A percentile compares a stretch with the other conserved stretches of the same genome.
Conservation (phyloP, 1,140 invertebrate genomes). For the Gryon sp. region DNA sequence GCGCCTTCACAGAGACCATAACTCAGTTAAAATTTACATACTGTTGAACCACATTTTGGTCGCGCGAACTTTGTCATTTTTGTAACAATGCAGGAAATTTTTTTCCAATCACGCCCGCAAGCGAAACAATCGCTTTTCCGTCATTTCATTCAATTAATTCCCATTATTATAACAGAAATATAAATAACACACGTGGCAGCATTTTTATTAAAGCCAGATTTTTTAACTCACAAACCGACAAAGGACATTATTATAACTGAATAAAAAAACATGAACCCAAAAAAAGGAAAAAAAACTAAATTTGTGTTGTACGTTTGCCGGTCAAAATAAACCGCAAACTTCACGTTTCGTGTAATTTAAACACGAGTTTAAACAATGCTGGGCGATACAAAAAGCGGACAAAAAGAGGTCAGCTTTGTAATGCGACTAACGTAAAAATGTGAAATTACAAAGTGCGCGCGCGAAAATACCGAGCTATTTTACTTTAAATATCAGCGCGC, state of each 20-base stretch:
- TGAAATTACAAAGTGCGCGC: constrained; percentile 54
- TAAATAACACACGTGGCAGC: constrained; percentile 16
- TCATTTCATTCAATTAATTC: constrained; percentile 41
- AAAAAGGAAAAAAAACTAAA: background rate
- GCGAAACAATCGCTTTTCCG: background rate
- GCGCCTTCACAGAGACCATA: constrained; percentile 42
- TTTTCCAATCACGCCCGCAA: constrained; percentile 22
- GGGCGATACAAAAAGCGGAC: constrained; percentile 33
- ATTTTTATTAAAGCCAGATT: constrained; percentile 35
- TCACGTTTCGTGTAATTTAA: constrained; percentile 55
- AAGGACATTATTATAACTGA: constrained; percentile 48
- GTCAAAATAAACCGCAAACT: constrained; percentile 56
- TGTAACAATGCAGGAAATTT: constrained; percentile 33
- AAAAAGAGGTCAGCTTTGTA: constrained; percentile 52
- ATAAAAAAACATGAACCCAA: too few species aligned
- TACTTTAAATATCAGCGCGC: constrained; percentile 52
- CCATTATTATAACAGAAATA: constrained; percentile 28
- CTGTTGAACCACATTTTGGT: constrained; percentile 23
- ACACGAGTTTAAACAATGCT: constrained; percentile 53
- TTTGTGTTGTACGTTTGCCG: constrained; percentile 37
- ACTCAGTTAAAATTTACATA: constrained; percentile 59
- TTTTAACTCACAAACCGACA: constrained; percentile 24
- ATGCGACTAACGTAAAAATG: constrained; percentile 45
- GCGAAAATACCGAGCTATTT: constrained; percentile 49
- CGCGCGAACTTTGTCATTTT: constrained; percentile 33